Base-by-base conservation (phyloP, 2,888 invertebrate genomes). In the Habroteleia sp. region DNA sequence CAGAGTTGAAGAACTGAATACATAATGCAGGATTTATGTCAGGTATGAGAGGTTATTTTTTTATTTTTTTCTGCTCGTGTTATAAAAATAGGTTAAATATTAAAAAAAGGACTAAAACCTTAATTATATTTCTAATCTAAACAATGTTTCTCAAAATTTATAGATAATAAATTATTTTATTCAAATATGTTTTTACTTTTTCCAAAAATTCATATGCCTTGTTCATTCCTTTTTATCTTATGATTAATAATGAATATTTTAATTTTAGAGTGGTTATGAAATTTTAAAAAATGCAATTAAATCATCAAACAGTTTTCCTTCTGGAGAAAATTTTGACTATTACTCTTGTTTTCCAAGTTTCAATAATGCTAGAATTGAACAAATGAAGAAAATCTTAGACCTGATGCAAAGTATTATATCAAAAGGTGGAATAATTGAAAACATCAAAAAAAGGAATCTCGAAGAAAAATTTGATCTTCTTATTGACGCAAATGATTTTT, bases 291-390 rank as follows among this genome's bases (percentile, higher is more conserved):
- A 92, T 84, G 93, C 94, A 2, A 93, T 94, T 6, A 93, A 92
- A 85, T 89, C 91, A 8, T 91, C 94, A 0, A 96, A 96, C 85
- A 89, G 90, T 8, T 89, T 96, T 74, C 96, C 97, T 0, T 89
- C 90, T 35, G 94, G 93, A 27, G 89, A 91, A 29, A 92, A 95
- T 37, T 93, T 93, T 85, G 92, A 94, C 80, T 92, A 94, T 69
- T 96, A 94, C 83, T 91, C 92, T 50, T 94, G 94, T n/a, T 94
- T 93, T 86, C 92, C 94, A 2, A 92, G 93, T 10, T 97, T 96
- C 84, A 91, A 92, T 27, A 90, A 91, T 77, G 90, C 93, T 3
- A 91, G 94, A 80, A 91, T 91, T 71, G 86, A 90, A 39, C 92
- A 95, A 85, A 91, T 92, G 2, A 90, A 92, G 76, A 91, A 92